These are phyloP conservation scores for Schlechtendalia chinensis DNA, from an alignment of 1,140 invertebrate species.

Conservation along the genomic window DNA sequence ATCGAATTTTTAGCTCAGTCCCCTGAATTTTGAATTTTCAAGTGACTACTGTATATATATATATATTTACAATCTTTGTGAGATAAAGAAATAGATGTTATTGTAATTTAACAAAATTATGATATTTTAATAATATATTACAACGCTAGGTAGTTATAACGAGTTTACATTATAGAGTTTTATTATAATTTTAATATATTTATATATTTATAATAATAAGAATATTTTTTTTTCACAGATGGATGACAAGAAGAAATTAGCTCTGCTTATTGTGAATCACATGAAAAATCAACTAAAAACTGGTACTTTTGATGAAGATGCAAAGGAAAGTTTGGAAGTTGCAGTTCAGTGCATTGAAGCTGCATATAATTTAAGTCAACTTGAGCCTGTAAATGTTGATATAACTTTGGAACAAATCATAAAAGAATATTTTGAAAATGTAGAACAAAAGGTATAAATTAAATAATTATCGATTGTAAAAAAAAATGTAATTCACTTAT, in stretches of 20 bases:
- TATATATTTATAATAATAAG: too few relatives aligned
- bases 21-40: too few relatives aligned
- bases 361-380: conserved; percentile 23
- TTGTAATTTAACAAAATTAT: too few relatives aligned
- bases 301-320: not conserved
- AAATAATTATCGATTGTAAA: too few relatives aligned
- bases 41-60: too few relatives aligned
- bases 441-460: not conserved
- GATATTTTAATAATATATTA: too few relatives aligned
- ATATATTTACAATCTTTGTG: too few relatives aligned
- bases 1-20: too few relatives aligned
- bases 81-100: too few relatives aligned
- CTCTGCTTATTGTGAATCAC: conserved; percentile 27
- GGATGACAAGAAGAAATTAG: not conserved
- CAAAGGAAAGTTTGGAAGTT: conserved; percentile 36
- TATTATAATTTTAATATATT: too few relatives aligned
- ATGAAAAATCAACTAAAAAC: not conserved
- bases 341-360: conserved; percentile 39
- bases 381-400: not conserved
- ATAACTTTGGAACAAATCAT: not conserved
- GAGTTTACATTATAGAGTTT: too few relatives aligned
- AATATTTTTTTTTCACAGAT: conserved; percentile 19
- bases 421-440: not conserved
- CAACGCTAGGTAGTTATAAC: too few relatives aligned
- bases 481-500: not conserved